Percentiles rank a stretch among this genome's conserved stretches.
Evolutionary conservation across 2,888 invertebrate species (phyloP).

Genomic region (Carterocephalus palaemon): DNA sequence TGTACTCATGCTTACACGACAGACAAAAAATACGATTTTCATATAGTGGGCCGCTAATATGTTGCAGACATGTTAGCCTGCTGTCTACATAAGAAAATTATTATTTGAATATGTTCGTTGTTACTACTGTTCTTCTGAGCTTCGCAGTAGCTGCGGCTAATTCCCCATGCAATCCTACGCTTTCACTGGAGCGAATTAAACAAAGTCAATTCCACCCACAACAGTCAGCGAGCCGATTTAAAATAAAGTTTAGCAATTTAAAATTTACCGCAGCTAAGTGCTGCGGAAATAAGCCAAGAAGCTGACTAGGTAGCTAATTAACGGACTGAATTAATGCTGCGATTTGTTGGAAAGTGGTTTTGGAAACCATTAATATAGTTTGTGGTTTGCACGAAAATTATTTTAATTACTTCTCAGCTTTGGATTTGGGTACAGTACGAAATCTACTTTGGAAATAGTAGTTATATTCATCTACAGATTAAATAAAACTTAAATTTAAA

Average conservation of each 20-base stretch:
- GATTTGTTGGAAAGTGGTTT: constrained; percentile 7
- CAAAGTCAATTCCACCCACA: constrained; percentile 11
- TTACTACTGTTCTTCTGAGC: no score
- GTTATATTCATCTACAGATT: no score
- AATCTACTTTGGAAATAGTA: no score
- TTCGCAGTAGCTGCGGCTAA: neutral
- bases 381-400: constrained; percentile 1
- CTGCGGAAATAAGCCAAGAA: constrained; percentile 23
- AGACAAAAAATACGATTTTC: no score
- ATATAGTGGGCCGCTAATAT: no score
- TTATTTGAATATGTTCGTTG: no score
- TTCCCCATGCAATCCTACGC: constrained; percentile 6
- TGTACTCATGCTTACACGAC: no score
- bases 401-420: constrained; percentile 7
- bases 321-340: constrained; percentile 17
- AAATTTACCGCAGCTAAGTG: constrained; percentile 29
- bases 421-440: no score
- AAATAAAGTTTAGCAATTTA: constrained; percentile 30
- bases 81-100: no score
- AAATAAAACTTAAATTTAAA: no score
- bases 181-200: constrained; percentile 15
- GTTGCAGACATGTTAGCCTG: no score
- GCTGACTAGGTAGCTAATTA: constrained; percentile 23
- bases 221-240: constrained; percentile 17
- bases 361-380: constrained; percentile 10